These are phyloP conservation scores for Knipowitschia caucasica DNA, from an alignment of 2,797 vertebrate species.

Conservation along the genomic window DNA sequence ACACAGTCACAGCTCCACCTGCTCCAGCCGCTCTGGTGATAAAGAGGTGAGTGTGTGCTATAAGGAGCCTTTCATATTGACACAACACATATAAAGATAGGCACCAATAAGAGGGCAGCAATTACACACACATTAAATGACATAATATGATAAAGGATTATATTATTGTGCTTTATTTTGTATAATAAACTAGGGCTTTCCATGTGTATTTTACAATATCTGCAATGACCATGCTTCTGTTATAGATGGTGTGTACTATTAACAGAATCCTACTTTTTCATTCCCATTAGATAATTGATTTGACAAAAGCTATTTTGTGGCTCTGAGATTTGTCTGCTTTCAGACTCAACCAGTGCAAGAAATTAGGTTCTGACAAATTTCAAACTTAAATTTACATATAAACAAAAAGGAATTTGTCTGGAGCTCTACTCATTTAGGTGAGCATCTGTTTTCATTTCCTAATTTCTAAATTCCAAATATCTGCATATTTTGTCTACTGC, in stretches of 20 bases:
- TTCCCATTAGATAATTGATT: background rate
- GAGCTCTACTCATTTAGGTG: no score
- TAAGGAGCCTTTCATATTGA: conserved; percentile 34
- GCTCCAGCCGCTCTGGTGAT: conserved; percentile 43
- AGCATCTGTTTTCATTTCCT: no score
- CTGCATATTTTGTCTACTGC: conserved; percentile 23
- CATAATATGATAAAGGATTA: background rate
- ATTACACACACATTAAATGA: background rate
- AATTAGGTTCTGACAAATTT: background rate
- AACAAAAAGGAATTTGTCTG: no score
- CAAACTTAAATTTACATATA: background rate
- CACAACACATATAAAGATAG: conserved; percentile 29
- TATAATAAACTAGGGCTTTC: background rate
- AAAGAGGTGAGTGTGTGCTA: conserved; percentile 51
- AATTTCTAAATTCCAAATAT: no score
- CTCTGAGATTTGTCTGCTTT: background rate
- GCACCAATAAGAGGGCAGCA: background rate
- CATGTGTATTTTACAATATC: background rate
- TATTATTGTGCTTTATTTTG: background rate
- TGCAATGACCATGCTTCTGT: background rate
- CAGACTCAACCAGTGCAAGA: background rate
- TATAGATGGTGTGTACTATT: no score
- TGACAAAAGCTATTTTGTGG: background rate
- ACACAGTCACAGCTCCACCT: conserved; percentile 36
- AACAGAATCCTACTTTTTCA: no score